phyloP scores from a whole-genome alignment of 2,797 vertebrate species.

The Anguilla pacifica region DNA sequence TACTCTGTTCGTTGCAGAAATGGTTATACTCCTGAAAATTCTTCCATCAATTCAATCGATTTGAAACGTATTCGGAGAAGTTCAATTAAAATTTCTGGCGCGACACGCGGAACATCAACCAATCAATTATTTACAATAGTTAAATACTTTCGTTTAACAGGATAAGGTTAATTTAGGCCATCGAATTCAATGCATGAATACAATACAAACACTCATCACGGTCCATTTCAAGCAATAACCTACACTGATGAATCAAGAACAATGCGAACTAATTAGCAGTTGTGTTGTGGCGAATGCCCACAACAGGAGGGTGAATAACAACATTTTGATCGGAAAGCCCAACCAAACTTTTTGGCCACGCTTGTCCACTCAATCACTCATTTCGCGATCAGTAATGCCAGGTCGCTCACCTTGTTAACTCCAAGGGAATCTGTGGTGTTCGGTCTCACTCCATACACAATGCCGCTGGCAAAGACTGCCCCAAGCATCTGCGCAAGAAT shows the following conservation, averaged over 20 bases:
- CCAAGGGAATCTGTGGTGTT: conserved; percentile 66
- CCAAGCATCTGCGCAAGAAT: conserved; percentile 78
- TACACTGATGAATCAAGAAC: too few relatives aligned
- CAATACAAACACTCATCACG: neutral
- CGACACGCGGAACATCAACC: neutral
- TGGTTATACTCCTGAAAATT: too few relatives aligned
- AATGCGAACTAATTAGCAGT: too few relatives aligned
- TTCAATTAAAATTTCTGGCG: too few relatives aligned
- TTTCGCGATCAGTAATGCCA: neutral
- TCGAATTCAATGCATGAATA: neutral
- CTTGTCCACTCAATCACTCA: neutral
- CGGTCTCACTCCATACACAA: conserved; percentile 73
- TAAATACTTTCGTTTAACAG: neutral
- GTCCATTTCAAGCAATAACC: too few relatives aligned
- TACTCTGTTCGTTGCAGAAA: too few relatives aligned
- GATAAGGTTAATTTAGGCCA: neutral
- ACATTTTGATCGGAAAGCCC: too few relatives aligned
- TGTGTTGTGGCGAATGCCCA: too few relatives aligned
- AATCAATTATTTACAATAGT: neutral
- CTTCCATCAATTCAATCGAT: too few relatives aligned
- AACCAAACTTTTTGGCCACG: neutral
- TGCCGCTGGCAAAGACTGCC: conserved; percentile 74
- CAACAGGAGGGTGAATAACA: too few relatives aligned
- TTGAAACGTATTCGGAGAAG: neutral
- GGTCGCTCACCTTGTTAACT: conserved; percentile 54